Conservation (phyloP, 2,797 vertebrate species). For the Coendou prehensilis region DNA sequence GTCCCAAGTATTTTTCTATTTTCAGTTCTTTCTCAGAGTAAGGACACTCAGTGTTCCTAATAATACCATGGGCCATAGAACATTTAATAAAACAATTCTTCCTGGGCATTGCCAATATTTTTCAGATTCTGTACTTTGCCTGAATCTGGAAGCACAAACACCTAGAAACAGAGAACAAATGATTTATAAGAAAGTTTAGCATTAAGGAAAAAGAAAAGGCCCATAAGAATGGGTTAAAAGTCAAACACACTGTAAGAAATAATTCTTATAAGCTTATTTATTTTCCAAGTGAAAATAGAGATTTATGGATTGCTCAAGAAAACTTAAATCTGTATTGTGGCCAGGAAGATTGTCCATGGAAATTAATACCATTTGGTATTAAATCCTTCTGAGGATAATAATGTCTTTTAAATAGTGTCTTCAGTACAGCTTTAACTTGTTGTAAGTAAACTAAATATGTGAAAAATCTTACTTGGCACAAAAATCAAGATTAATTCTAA, state of each 20-base stretch:
- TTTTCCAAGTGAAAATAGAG: constrained; percentile 61
- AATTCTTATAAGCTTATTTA: constrained; percentile 49
- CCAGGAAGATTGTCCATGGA: constrained; percentile 18
- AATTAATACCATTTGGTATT: constrained; percentile 46
- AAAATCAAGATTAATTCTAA: constrained; percentile 53
- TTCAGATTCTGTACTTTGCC: constrained; percentile 60
- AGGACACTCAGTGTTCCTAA: background rate
- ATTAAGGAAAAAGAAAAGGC: background rate
- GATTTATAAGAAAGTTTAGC: constrained; percentile 67
- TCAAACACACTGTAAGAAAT: constrained; percentile 41
- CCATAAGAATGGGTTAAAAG: background rate
- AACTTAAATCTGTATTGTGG: constrained; percentile 16
- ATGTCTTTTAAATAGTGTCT: constrained; percentile 31
- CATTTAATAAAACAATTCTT: background rate
- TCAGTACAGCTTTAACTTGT: constrained; percentile 3
- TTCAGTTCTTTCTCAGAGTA: constrained; percentile 37
- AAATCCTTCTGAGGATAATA: background rate
- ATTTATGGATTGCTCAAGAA: constrained; percentile 34
- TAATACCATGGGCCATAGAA: constrained; percentile 39
- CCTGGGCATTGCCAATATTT: background rate
- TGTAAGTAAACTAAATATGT: constrained; percentile 30
- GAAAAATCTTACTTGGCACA: background rate
- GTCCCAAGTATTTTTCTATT: background rate
- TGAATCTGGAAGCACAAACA: constrained; percentile 31
- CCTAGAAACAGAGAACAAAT: constrained; percentile 47